Conservation (phyloP, 2,113 vertebrate species). For the Micronycteris hirsuta region DNA sequence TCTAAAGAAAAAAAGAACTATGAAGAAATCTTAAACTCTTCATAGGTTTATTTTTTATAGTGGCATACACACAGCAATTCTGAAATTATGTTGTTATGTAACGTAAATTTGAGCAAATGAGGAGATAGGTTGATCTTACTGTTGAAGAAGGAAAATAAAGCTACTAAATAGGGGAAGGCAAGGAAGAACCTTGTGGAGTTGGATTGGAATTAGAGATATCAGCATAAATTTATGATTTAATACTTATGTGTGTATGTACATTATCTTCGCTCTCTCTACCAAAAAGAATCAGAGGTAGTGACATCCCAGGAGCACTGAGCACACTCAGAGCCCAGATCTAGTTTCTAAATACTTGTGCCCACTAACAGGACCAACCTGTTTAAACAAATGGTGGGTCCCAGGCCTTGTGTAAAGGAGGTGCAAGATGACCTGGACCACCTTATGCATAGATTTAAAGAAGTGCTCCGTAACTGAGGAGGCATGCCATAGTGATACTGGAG, state of each 20-base stretch:
- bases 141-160: not conserved
- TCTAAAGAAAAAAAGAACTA: not conserved
- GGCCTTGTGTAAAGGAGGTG: not conserved
- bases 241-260: not conserved
- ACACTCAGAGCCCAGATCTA: not conserved
- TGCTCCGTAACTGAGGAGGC: not conserved
- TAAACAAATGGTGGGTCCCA: not conserved
- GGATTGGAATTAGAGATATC: not conserved
- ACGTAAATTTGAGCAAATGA: not conserved
- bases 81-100: not conserved
- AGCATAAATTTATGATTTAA: not conserved
- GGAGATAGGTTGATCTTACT: not conserved
- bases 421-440: not conserved
- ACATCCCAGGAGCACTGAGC: not conserved
- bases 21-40: not conserved
- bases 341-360: not conserved
- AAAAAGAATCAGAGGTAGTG: not conserved
- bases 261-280: not conserved
- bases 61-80: not conserved
- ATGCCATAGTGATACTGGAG: not conserved
- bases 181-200: not conserved
- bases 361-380: not conserved
- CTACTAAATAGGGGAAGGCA: not conserved
- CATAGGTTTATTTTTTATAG: not conserved
- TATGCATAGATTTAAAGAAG: not conserved